Base-by-base conservation (phyloP, 2,797 vertebrate species). In the Fratercula arctica region DNA sequence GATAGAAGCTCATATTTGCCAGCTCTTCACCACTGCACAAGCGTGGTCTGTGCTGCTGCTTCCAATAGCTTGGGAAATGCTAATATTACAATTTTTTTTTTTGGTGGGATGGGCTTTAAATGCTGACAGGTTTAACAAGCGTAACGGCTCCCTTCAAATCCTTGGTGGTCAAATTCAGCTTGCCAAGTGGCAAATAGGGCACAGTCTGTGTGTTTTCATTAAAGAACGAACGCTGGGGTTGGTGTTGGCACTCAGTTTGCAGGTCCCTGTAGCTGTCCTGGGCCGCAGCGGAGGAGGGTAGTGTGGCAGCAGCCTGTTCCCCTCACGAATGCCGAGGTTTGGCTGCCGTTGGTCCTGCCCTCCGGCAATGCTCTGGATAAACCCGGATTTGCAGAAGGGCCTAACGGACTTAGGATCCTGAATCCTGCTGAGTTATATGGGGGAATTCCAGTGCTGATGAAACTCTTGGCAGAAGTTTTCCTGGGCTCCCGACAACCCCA, bases 401-500 rank as follows among this genome's bases (percentile, higher is more conserved):
- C 35, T 37, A 0, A 8, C 35, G 85, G 46, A 41, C 1, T 29
- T 14, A 3, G 16, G 61, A 75, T 26, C 41, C 57, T 2, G 1
- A 61, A 46, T 54, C 20, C 50, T 24, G 3, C 29, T 26, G 82
- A 69, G 26, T 16, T 10, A 23, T 9, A 0, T 3, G 9, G 15
- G 39, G 41, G 17, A 46, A 64, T 59, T 29, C 50, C 43, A 23
- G 50, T 1, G 0, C 46, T 48, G 54, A 17, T 60, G 61, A 23
- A 79, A 29, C 41, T 54, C 46, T 29, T 63, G 61, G 68, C 21
- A 57, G 59, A 41, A 33, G 25, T 19, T 25, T 64, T 75, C 43
- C 18, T 20, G 29, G 56, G 53, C 31, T 46, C 31, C 54, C 0
- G 0, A 50, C 53, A 77, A 28, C 25, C 28, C 16, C 0, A 0